Evolutionary conservation across 2,113 vertebrate genomes (phyloP).

Genomic region (Epinephelus cyanopodus): DNA sequence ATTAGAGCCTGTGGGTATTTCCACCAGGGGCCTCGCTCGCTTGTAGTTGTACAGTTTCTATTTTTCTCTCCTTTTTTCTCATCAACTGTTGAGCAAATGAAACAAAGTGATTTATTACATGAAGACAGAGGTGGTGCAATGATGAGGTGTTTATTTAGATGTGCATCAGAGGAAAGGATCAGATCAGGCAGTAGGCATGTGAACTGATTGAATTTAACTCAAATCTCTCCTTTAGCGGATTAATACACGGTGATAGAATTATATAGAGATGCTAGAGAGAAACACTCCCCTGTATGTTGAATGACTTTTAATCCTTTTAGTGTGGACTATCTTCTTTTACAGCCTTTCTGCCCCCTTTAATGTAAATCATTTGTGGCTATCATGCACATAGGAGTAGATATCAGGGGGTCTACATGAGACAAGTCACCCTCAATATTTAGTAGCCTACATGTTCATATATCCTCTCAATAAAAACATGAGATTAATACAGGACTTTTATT

Average conservation of each 20-base stretch:
- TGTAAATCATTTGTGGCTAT: conserved; percentile 8
- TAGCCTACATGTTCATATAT: too few species aligned
- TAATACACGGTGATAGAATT: conserved; percentile 43
- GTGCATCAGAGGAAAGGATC: conserved; percentile 55
- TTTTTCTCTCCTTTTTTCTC: conserved; percentile 26
- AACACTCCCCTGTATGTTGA: conserved; percentile 4
- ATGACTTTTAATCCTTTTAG: conserved; percentile 6
- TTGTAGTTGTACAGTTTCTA: conserved; percentile 34
- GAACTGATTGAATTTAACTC: conserved; percentile 52
- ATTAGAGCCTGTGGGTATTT: conserved; percentile 73
- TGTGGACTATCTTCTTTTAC: conserved; percentile 8
- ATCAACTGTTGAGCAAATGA: conserved; percentile 39
- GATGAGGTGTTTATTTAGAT: conserved; percentile 64
- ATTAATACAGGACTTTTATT: too few species aligned
- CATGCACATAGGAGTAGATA: background rate
- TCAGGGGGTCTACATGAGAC: too few species aligned
- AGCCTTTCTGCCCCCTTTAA: background rate
- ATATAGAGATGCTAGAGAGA: conserved; percentile 12
- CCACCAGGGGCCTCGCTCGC: conserved; percentile 45
- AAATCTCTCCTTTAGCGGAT: conserved; percentile 63
- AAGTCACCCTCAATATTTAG: too few species aligned
- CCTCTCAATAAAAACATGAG: too few species aligned
- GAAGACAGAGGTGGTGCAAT: conserved; percentile 38
- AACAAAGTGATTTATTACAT: conserved; percentile 52
- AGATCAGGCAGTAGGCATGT: conserved; percentile 48